phyloP scores from a whole-genome alignment of 2,888 invertebrate species.

The Hypolimnas misippus region DNA sequence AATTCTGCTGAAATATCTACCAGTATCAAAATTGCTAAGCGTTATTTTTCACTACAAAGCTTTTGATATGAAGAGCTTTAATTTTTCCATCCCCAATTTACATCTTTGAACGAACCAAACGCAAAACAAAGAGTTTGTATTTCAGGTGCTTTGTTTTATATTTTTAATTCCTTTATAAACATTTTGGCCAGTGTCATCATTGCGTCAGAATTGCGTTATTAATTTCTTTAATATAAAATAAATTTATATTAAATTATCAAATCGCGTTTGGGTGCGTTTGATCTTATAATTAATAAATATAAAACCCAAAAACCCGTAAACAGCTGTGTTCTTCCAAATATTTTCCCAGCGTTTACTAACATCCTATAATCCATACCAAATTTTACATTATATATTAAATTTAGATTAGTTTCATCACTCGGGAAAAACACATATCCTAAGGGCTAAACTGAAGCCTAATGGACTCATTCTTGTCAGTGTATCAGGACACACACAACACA shows the following conservation, averaged over 20 bases:
- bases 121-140: too few relatives aligned
- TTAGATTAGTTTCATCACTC: conserved; percentile 22
- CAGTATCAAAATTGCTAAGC: neutral
- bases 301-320: too few relatives aligned
- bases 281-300: too few relatives aligned
- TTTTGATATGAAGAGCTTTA: neutral
- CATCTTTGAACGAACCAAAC: neutral
- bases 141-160: too few relatives aligned
- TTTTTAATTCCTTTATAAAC: too few relatives aligned
- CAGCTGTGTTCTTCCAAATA: too few relatives aligned
- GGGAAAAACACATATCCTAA: conserved; percentile 19
- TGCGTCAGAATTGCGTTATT: too few relatives aligned
- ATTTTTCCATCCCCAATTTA: neutral
- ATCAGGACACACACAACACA: conserved; percentile 74
- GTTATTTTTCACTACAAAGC: conserved; percentile 1
- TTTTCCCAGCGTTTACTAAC: too few relatives aligned
- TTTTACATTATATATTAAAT: neutral
- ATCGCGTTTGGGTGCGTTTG: too few relatives aligned
- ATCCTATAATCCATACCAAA: neutral
- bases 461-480: conserved; percentile 49
- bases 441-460: conserved; percentile 18
- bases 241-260: too few relatives aligned
- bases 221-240: too few relatives aligned
- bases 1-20: neutral
- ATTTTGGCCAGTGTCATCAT: too few relatives aligned